Evolutionary conservation across 2,888 invertebrate genomes (phyloP).

Genomic region (Drosophila peninsularis): DNA sequence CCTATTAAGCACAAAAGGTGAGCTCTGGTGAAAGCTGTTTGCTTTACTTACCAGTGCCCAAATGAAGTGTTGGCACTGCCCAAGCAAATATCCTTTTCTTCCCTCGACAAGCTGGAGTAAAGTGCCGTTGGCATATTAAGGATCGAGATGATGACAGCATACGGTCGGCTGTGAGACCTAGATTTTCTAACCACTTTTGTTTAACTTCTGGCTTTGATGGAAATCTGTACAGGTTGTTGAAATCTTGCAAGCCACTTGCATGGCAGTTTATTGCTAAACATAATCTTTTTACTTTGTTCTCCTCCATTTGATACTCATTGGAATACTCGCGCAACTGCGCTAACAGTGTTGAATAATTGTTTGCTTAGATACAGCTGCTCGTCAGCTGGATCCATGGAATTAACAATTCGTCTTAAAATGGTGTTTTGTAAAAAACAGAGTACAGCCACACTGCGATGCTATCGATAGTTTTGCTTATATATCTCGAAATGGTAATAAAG

Average conservation of each 20-base stretch:
- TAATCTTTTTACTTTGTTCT: neutral
- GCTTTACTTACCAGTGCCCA: conserved; percentile 25
- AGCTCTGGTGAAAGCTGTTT: neutral
- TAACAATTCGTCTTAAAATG: neutral
- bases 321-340: conserved; percentile 7
- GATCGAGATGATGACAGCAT: neutral
- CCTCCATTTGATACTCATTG: neutral
- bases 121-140: conserved; percentile 44
- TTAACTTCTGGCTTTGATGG: conserved; percentile 25
- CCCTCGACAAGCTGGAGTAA: conserved; percentile 23
- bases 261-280: no score
- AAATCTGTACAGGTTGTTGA: conserved; percentile 22
- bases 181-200: conserved; percentile 48
- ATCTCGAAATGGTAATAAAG: conserved; percentile 27
- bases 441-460: conserved; percentile 18
- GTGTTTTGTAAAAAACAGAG: conserved; percentile 4
- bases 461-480: conserved; percentile 34
- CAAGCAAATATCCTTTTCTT: conserved; percentile 17
- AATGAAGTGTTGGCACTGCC: conserved; percentile 44
- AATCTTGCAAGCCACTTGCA: conserved; percentile 11
- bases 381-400: conserved; percentile 5
- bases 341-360: neutral
- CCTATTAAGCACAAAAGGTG: conserved; percentile 8
- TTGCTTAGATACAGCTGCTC: neutral
- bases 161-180: conserved; percentile 6